Evolutionary conservation across 2,888 invertebrate species (phyloP).

Genomic region (Drosophila pegasa): DNA sequence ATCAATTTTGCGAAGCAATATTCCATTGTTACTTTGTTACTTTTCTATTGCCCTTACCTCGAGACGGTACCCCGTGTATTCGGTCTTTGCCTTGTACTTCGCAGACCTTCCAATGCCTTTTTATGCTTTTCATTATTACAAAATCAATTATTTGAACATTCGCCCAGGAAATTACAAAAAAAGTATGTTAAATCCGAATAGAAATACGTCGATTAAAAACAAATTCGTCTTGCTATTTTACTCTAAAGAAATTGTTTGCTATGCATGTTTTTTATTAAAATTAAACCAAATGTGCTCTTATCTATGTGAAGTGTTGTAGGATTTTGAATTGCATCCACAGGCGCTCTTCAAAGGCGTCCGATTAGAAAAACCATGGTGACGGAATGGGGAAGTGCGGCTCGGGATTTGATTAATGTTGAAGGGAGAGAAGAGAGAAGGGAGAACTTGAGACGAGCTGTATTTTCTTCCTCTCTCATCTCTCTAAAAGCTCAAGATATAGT

Average conservation of each 20-base stretch:
- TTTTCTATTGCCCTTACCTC: background rate
- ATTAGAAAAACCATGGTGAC: background rate
- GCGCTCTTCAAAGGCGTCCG: background rate
- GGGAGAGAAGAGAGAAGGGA: no score
- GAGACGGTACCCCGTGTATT: constrained; percentile 20
- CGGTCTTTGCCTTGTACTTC: background rate
- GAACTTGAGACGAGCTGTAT: no score
- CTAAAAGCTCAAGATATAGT: no score
- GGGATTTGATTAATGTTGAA: no score
- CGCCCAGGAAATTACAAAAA: background rate
- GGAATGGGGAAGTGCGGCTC: no score
- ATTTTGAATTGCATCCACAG: background rate
- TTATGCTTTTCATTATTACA: constrained; percentile 35
- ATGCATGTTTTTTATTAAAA: no score
- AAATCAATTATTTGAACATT: constrained; percentile 38
- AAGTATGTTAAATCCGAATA: constrained; percentile 21
- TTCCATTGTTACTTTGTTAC: constrained; percentile 33
- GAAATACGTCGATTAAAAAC: background rate
- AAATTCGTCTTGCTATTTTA: background rate
- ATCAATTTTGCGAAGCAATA: constrained; percentile 35
- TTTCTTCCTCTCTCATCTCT: no score
- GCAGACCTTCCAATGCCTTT: constrained; percentile 24
- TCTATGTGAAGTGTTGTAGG: no score
- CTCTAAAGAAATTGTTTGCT: no score
- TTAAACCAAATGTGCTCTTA: no score